phyloP scores from a whole-genome alignment of 1,140 invertebrate genomes.

The Calephelis virginiensis region DNA sequence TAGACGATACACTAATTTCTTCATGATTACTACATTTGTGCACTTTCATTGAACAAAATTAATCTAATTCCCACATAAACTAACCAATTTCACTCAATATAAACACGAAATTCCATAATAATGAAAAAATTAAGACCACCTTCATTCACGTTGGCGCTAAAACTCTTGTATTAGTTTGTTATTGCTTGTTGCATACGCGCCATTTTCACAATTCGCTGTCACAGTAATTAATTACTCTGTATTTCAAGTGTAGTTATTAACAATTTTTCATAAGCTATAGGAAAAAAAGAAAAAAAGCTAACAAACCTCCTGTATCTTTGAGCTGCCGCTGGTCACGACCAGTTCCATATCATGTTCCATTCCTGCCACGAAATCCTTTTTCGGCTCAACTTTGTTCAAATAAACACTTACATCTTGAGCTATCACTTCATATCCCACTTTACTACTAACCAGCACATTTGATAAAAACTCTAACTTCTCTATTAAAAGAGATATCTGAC shows the following conservation, averaged over 20 bases:
- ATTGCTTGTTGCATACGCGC: no score
- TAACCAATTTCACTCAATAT: no score
- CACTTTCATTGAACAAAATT: no score
- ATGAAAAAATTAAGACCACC: no score
- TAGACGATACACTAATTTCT: no score
- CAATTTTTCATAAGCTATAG: not conserved
- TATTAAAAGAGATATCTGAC: conserved; percentile 80
- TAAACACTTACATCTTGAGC: conserved; percentile 71
- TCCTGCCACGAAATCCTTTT: conserved; percentile 83
- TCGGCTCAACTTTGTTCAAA: conserved; percentile 77
- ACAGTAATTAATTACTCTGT: not conserved
- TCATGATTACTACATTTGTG: no score
- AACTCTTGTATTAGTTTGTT: no score
- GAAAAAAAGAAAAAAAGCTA: conserved; percentile 10
- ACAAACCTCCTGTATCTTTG: conserved; percentile 67
- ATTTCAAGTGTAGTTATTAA: no score
- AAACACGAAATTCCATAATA: no score
- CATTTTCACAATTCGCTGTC: not conserved
- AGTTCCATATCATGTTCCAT: conserved; percentile 84
- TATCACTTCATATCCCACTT: conserved; percentile 68
- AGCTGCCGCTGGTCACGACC: conserved; percentile 84
- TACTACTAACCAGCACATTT: conserved; percentile 62
- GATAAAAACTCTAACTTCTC: conserved; percentile 83
- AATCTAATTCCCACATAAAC: no score
- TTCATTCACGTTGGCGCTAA: no score